Percentiles rank a stretch among this genome's conserved stretches.
These are phyloP conservation scores for Thelaira solivaga DNA, from an alignment of 2,888 invertebrate species.

Conservation along the genomic window DNA sequence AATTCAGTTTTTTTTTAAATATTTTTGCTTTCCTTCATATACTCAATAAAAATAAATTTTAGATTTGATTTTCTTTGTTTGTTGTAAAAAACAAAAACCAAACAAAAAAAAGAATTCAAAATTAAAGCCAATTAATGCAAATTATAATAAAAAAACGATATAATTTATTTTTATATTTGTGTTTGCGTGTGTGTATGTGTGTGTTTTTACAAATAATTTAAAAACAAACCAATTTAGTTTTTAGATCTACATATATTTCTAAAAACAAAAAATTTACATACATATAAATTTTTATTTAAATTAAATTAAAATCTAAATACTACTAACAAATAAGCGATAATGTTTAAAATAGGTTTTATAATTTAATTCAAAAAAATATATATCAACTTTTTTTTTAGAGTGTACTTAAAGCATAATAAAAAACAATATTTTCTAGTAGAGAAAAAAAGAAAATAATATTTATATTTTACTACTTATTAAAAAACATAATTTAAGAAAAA, in stretches of 20 bases:
- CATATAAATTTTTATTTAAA: slow-evolving; percentile 31
- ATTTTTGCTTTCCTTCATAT: slow-evolving; percentile 16
- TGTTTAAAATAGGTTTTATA: slow-evolving; percentile 42
- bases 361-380: slow-evolving; percentile 42
- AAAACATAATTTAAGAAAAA: slow-evolving; percentile 4
- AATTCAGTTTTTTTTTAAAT: slow-evolving; percentile 27
- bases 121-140: slow-evolving; percentile 52
- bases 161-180: slow-evolving; percentile 19
- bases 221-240: slow-evolving; percentile 56
- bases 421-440: slow-evolving; percentile 17
- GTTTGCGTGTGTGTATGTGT: too few species aligned
- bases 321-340: slow-evolving; percentile 51
- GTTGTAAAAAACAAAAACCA: too few species aligned
- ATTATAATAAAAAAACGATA: slow-evolving; percentile 43
- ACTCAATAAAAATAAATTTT: slow-evolving; percentile 15
- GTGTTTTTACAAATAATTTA: slow-evolving; percentile 48
- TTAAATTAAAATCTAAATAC: slow-evolving; percentile 55
- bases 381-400: slow-evolving; percentile 32
- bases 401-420: slow-evolving; percentile 43
- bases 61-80: slow-evolving; percentile 11
- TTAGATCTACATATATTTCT: slow-evolving; percentile 43
- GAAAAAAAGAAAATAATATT: slow-evolving; percentile 32
- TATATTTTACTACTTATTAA: not conserved
- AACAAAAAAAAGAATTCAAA: slow-evolving; percentile 23
- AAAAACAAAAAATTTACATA: slow-evolving; percentile 43